Evolutionary conservation across 1,140 invertebrate species (phyloP), one percentile per base, ranked within the genome.

Genomic region (Bombus polaris): DNA sequence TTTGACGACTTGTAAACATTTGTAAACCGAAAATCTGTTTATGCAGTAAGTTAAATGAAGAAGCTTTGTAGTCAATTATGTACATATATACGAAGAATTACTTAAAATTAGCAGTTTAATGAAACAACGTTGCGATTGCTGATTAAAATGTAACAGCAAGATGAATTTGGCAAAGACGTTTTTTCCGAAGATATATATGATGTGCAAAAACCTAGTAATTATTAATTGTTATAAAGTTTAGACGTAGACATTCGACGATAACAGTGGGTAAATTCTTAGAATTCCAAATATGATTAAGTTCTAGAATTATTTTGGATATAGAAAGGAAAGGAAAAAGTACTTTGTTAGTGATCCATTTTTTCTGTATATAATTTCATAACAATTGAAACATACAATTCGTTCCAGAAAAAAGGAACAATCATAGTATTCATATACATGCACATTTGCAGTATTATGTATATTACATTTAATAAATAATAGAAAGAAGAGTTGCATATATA

Each of bases 1-100:
- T 35, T 22, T 74, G 44, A 44, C 4, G 44, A 62, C 32, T 75
- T 47, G 47, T 66, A 37, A 18, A 79, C 25, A 32, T 66, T 32
- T 15, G 22, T 78, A 59, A 62, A 68, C 35, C 28, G 44, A 86
- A 86, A 81, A 87, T 91, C 81, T 87, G 83, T 91, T 91, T 87
- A 32, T 91, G 90, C 77, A 87, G 80, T 59, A 84, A 81, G 37
- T 74, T 81, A 22, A 57, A 73, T 68, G 22, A 79, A 70, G 80
- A 90, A 88, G 85, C 82, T 90, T 92, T 57, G 75, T 93, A 93
- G 92, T 93, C 92, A 93, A 93, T 93, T 93, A 93, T 93, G 92
- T 93, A 93, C 88, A 93, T 93, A 93, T 32, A 13, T 53, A 53
- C 18, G 59, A 87, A 81, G 71, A 87, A 80, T 88, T 76, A 83